Base-by-base conservation (phyloP, 2,888 invertebrate species). In the Noctua janthe region DNA sequence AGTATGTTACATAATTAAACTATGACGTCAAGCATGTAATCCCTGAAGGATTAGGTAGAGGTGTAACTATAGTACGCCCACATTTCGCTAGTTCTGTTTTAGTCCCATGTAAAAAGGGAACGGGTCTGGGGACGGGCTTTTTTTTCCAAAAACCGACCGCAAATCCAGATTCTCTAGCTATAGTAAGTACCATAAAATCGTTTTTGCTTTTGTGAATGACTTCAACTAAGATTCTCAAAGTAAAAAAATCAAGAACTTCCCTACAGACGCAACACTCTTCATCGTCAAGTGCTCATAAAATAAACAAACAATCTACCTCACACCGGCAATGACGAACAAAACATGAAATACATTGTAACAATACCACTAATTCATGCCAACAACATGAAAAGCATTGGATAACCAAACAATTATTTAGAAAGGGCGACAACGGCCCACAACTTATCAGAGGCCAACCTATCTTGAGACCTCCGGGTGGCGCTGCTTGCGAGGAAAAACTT, bases 361-460 rank as follows among this genome's bases (percentile, higher is more conserved):
- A 82, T 78, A 69, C 72, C 69, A 75, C 85, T 87, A 82, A 87
- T 87, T 87, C 88, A 85, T 74, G 88, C 74, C 85, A 87, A 73
- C 67, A 78, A 87, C 81, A 87, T 72, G 78, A 83, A 87, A 78
- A 80, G 84, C 85, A 76, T 87, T 83, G 72, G 81, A 83, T 83
- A 78, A 80, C 82, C 78, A 80, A 88, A 88, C 87, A 88, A 88
- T 89, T 88, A 88, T 89, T 88, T 85, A 87, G 81, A 87, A 87
- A 87, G 81, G 86, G 81, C 81, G 77, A 87, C 87, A 77, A 83
- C 76, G 13, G 54, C 54, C 74, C 74, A 29, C 73, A 62, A 74
- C 74, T 73, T 66, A 47, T 47, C 43, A 47, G 4, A 10, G n/a
- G 8, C 69, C 69, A 69, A n/a, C 15, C 17, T 47, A 29, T 47